phyloP scores from a whole-genome alignment of 1,140 invertebrate species.

The Cepaea nemoralis region DNA sequence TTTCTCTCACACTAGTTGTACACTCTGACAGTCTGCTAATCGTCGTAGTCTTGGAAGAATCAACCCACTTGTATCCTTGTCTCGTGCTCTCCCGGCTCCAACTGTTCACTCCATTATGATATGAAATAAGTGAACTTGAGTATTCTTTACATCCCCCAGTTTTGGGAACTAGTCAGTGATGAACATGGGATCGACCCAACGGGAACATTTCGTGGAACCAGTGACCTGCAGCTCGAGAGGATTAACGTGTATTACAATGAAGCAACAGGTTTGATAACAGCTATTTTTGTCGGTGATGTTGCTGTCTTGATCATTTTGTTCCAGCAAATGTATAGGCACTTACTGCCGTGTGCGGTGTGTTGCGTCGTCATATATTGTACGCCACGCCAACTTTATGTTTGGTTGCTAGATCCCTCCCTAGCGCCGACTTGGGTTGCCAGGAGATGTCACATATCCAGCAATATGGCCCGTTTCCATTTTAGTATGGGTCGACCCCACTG shows the following conservation, averaged over 20 bases:
- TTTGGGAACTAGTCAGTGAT: constrained; percentile 91
- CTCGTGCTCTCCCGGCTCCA: neutral
- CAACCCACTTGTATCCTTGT: too few species aligned
- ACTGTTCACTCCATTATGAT: too few species aligned
- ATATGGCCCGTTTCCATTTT: too few species aligned
- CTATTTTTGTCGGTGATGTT: too few species aligned
- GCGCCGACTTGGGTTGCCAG: too few species aligned
- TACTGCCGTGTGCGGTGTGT: neutral
- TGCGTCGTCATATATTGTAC: neutral
- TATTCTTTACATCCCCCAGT: too few species aligned
- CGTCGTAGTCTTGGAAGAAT: too few species aligned
- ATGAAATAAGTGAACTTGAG: too few species aligned
- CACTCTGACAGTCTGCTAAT: too few species aligned
- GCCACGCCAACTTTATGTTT: neutral
- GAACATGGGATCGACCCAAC: constrained; percentile 75
- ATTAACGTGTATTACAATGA: constrained; percentile 75
- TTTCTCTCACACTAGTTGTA: too few species aligned
- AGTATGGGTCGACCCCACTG: too few species aligned
- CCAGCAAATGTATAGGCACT: neutral
- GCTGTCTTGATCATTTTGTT: neutral
- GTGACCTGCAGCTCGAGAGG: constrained; percentile 74
- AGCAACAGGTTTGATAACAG: constrained; percentile 66
- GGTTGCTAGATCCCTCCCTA: neutral
- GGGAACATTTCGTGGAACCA: constrained; percentile 73
- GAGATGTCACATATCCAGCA: too few species aligned